Evolutionary conservation across 2,797 vertebrate genomes (phyloP), one percentile per base, ranked within the genome.

Genomic region (Pelodytes ibericus): DNA sequence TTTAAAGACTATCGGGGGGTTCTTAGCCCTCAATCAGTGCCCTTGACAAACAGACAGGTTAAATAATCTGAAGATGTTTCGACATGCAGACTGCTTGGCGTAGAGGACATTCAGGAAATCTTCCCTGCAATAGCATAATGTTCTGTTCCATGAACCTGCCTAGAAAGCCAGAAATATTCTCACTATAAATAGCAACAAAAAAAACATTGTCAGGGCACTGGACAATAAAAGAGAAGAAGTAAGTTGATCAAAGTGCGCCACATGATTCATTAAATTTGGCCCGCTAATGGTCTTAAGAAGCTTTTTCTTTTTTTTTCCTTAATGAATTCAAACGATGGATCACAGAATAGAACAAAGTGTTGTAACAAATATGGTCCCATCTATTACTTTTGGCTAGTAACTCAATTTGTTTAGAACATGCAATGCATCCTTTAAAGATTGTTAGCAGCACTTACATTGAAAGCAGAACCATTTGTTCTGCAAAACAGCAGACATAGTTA

Each of bases 41-140:
- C 13, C 13, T 58, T 16, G 41, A 57, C 27, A 18, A 8, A 2
- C 7, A 49, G 33, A 67, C 36, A 13, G 27, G 64, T 68, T 68
- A 68, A 61, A 27, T 16, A 5, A 66, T n/a, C 53, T 33, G 16
- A 26, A 22, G 51, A 20, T 18, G 31, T 26, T n/a, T 25, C 20
- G 24, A 2, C 18, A 66, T 36, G 24, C 4, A 15, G 20, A 71
- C 11, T 63, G 25, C 20, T 74, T 56, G 24, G 25, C 16, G 26
- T 4, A 62, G 30, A 24, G 72, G 56, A 68, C 36, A n/a, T 71
- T 57, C 33, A 26, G 51, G 22, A 63, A 56, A 57, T 31, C 59
- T 75, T 75, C 30, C 41, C 63, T 58, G 26, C 44, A 62, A 66
- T 44, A 65, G 57, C 47, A 47, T 71, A 77, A 77, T 59, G 61